Conservation (phyloP, 2,113 vertebrate species). For the Ammodytes marinus region DNA sequence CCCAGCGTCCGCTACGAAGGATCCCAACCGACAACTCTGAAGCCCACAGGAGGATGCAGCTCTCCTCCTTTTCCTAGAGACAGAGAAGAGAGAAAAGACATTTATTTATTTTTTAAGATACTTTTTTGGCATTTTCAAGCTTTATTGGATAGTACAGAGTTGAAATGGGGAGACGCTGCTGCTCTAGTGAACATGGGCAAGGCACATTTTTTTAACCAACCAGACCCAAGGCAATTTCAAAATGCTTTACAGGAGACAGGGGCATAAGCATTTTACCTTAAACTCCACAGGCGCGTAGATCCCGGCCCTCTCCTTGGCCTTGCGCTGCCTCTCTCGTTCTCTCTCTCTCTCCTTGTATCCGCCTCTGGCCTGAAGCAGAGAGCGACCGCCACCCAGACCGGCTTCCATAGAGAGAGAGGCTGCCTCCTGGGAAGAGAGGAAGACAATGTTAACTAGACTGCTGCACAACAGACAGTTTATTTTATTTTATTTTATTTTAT, state of each 20-base stretch:
- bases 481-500: too few relatives aligned
- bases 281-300: slow-evolving; percentile 82
- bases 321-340: slow-evolving; percentile 61
- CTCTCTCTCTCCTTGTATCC: slow-evolving; percentile 55
- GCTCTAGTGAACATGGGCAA: too few relatives aligned
- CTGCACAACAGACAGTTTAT: not conserved
- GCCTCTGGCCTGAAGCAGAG: slow-evolving; percentile 85
- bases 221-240: too few relatives aligned
- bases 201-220: too few relatives aligned
- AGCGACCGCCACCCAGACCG: slow-evolving; percentile 80
- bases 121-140: too few relatives aligned
- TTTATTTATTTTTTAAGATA: too few relatives aligned
- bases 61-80: slow-evolving; percentile 56
- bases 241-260: too few relatives aligned
- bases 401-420: slow-evolving; percentile 76
- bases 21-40: slow-evolving; percentile 83
- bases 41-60: slow-evolving; percentile 91
- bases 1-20: slow-evolving; percentile 73
- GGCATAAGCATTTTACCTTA: slow-evolving; percentile 65
- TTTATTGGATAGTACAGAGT: too few relatives aligned
- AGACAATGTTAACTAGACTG: too few relatives aligned
- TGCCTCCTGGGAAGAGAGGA: slow-evolving; percentile 78
- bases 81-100: too few relatives aligned
- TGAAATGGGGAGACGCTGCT: too few relatives aligned
- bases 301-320: slow-evolving; percentile 47